Percentiles rank a stretch among this genome's conserved stretches.
Conservation (phyloP, 2,888 invertebrate species). For the Drosophila diplacantha region DNA sequence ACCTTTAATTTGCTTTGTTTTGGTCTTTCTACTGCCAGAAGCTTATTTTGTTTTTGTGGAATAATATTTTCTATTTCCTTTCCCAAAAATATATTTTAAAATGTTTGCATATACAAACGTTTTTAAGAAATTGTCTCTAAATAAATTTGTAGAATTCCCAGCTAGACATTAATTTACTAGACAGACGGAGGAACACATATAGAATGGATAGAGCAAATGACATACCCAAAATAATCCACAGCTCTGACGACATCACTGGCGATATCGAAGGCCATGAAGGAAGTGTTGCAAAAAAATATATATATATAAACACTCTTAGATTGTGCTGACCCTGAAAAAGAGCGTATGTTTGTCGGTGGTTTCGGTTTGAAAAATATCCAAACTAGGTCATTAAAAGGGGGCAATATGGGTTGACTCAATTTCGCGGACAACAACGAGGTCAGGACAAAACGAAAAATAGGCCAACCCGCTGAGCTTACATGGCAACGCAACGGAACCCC, state of each 20-base stretch:
- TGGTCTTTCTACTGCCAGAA: not conserved
- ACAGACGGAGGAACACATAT: slow-evolving; percentile 28
- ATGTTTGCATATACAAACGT: slow-evolving; percentile 3
- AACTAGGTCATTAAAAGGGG: slow-evolving; percentile 60
- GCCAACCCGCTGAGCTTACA: slow-evolving; percentile 45
- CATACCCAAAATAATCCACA: slow-evolving; percentile 27
- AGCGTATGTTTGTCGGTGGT: slow-evolving; percentile 7
- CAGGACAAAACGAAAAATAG: slow-evolving; percentile 48
- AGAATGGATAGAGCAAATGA: slow-evolving; percentile 20
- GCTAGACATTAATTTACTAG: slow-evolving; percentile 49
- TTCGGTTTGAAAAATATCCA: slow-evolving; percentile 22
- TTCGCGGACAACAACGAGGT: slow-evolving; percentile 49
- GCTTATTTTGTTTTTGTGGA: not conserved
- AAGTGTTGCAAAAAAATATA: slow-evolving; percentile 42
- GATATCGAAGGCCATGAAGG: slow-evolving; percentile 15
- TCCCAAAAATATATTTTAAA: slow-evolving; percentile 10
- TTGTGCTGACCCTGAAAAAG: slow-evolving; percentile 44
- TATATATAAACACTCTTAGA: slow-evolving; percentile 12
- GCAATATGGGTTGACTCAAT: slow-evolving; percentile 61
- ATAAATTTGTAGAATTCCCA: slow-evolving; percentile 48
- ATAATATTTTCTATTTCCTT: not conserved
- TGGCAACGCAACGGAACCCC: slow-evolving; percentile 43
- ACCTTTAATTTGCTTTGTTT: not conserved
- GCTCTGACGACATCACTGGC: slow-evolving; percentile 45
- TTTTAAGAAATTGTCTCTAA: slow-evolving; percentile 33